Evolutionary conservation across 64 coral and sea anemone genomes (phyloP).

Genomic region (Actinia equina): DNA sequence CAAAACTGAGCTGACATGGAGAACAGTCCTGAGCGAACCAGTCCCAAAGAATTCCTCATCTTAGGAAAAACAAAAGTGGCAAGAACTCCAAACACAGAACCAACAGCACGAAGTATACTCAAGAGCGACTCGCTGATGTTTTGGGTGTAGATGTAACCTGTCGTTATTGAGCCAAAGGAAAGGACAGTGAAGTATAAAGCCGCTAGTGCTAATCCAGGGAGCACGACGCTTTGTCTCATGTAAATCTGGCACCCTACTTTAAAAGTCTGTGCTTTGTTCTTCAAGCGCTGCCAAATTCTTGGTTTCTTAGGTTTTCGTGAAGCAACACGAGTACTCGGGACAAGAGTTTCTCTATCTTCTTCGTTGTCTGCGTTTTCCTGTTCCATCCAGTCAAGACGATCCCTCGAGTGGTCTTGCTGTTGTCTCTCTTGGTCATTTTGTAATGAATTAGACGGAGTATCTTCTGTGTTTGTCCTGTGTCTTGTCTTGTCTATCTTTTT

Average conservation of each 20-base stretch:
- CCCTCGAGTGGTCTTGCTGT: not conserved
- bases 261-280: constrained; percentile 58
- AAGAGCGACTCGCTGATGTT: constrained; percentile 60
- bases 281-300: constrained; percentile 40
- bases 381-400: constrained; percentile 37
- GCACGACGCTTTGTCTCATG: constrained; percentile 74
- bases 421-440: not conserved
- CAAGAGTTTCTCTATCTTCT: constrained; percentile 19
- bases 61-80: constrained; percentile 86
- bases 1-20: constrained; percentile 81
- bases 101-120: constrained; percentile 64
- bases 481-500: constrained; percentile 52
- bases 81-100: constrained; percentile 76
- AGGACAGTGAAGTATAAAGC: constrained; percentile 90
- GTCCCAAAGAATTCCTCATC: constrained; percentile 58
- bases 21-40: constrained; percentile 81
- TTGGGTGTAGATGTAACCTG: constrained; percentile 92
- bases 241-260: constrained; percentile 69
- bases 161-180: constrained; percentile 74
- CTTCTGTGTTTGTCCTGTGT: constrained; percentile 28
- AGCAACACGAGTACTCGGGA: not conserved
- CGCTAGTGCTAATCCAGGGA: constrained; percentile 76
- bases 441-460: not conserved
- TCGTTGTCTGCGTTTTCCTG: constrained; percentile 21
- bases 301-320: constrained; percentile 9